These are phyloP conservation scores for Malthinus flaveolus DNA, from an alignment of 2,888 invertebrate genomes.

Conservation along the genomic window DNA sequence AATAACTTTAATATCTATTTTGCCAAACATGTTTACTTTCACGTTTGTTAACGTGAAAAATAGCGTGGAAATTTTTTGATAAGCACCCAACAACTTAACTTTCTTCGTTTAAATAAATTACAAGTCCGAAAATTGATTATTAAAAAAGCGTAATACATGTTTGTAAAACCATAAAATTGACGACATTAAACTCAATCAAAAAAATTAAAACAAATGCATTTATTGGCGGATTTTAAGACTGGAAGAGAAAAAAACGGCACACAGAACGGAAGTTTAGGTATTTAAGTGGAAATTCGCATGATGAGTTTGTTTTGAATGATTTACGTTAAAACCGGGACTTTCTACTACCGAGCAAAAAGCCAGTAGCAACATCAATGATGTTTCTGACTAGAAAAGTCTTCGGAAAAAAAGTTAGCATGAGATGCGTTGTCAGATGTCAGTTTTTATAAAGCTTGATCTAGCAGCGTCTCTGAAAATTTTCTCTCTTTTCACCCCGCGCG, in stretches of 20 bases:
- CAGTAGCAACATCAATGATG: slow-evolving; percentile 37
- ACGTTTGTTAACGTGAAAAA: too few relatives aligned
- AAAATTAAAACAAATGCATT: too few relatives aligned
- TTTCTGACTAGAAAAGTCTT: slow-evolving; percentile 37
- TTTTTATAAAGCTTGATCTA: slow-evolving; percentile 41
- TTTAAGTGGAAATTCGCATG: slow-evolving; percentile 13
- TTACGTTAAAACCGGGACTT: slow-evolving; percentile 31
- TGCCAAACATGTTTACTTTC: too few relatives aligned
- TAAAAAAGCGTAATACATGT: not conserved
- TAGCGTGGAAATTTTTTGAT: too few relatives aligned
- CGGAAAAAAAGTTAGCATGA: slow-evolving; percentile 37
- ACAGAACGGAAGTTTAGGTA: slow-evolving; percentile 1
- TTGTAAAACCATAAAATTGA: not conserved
- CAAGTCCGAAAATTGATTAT: not conserved
- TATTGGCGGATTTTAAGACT: not conserved
- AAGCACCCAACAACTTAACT: too few relatives aligned
- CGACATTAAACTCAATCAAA: not conserved
- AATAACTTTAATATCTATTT: too few relatives aligned
- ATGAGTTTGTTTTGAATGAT: slow-evolving; percentile 14
- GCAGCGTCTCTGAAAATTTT: slow-evolving; percentile 33
- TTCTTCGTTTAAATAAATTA: not conserved
- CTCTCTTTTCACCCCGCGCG: slow-evolving; percentile 37
- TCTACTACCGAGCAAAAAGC: slow-evolving; percentile 27
- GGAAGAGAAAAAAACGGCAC: too few relatives aligned
- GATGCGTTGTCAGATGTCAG: slow-evolving; percentile 43